Conservation (phyloP, 2,888 invertebrate species). For the Dendrolimus pini region DNA sequence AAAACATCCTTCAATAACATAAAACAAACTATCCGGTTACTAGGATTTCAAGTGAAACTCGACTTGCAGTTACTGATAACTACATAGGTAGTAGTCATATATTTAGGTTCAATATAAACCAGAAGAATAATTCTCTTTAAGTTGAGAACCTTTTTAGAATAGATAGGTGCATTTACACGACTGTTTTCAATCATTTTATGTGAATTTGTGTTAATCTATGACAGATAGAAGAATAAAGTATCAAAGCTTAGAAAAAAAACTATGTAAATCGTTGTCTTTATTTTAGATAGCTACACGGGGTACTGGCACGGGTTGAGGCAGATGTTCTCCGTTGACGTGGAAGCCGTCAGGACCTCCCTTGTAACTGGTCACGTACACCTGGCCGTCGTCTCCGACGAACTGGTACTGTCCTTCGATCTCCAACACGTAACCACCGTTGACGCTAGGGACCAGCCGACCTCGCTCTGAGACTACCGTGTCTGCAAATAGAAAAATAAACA, state of each 20-base stretch:
- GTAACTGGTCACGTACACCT: conserved; percentile 37
- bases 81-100: no score
- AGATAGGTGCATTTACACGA: no score
- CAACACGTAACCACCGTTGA: conserved; percentile 32
- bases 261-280: conserved; percentile 4
- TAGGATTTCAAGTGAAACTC: no score
- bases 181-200: no score
- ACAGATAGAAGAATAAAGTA: no score
- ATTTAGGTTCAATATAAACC: no score
- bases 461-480: conserved; percentile 46
- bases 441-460: conserved; percentile 31
- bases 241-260: neutral
- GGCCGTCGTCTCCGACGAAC: conserved; percentile 39
- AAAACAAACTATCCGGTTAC: no score
- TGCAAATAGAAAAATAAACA: conserved; percentile 11
- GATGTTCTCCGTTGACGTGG: conserved; percentile 34
- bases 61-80: no score
- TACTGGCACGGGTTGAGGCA: conserved; percentile 28
- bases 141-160: no score
- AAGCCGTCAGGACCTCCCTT: conserved; percentile 38
- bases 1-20: no score
- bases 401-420: conserved; percentile 43
- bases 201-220: no score
- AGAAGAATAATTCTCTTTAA: no score
- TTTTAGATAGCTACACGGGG: conserved; percentile 10